Conservation (phyloP, 2,888 invertebrate species). For the Petrolisthes cinctipes region DNA sequence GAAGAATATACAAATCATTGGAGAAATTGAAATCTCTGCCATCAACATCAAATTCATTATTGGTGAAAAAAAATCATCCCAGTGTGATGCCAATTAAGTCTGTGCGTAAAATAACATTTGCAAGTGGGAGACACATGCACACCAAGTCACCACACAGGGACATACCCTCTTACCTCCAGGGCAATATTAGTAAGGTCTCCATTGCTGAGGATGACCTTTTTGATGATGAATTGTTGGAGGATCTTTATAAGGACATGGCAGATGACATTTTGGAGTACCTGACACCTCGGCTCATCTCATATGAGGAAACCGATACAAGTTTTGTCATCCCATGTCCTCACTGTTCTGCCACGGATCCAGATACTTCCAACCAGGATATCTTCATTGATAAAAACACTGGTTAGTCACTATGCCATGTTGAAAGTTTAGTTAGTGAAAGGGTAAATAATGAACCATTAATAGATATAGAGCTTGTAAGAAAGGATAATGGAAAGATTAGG, state of each 20-base stretch:
- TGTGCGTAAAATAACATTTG: neutral
- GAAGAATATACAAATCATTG: neutral
- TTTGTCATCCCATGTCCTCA: slow-evolving; percentile 48
- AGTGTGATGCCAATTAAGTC: neutral
- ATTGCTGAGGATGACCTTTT: slow-evolving; percentile 30
- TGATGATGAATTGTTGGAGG: slow-evolving; percentile 10
- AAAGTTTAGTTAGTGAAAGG: too few relatives aligned
- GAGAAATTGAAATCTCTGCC: neutral
- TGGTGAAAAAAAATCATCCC: neutral
- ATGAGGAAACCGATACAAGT: slow-evolving; percentile 52
- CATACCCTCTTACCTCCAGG: slow-evolving; percentile 25
- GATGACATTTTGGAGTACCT: slow-evolving; percentile 56
- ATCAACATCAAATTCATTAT: neutral
- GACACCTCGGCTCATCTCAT: slow-evolving; percentile 36
- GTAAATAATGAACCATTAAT: too few relatives aligned
- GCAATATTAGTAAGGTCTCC: slow-evolving; percentile 27
- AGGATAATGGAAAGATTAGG: too few relatives aligned
- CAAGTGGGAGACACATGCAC: neutral
- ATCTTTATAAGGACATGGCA: slow-evolving; percentile 44
- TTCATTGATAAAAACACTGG: slow-evolving; percentile 60
- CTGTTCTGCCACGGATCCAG: slow-evolving; percentile 8
- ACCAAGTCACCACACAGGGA: neutral
- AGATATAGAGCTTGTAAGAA: too few relatives aligned
- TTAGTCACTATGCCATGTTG: slow-evolving; percentile 4
- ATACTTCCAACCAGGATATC: slow-evolving; percentile 39